A percentile compares a stretch with the other conserved stretches of the same genome.
These are phyloP conservation scores for Myotis yumanensis DNA, from an alignment of 2,113 vertebrate genomes.

Conservation along the genomic window DNA sequence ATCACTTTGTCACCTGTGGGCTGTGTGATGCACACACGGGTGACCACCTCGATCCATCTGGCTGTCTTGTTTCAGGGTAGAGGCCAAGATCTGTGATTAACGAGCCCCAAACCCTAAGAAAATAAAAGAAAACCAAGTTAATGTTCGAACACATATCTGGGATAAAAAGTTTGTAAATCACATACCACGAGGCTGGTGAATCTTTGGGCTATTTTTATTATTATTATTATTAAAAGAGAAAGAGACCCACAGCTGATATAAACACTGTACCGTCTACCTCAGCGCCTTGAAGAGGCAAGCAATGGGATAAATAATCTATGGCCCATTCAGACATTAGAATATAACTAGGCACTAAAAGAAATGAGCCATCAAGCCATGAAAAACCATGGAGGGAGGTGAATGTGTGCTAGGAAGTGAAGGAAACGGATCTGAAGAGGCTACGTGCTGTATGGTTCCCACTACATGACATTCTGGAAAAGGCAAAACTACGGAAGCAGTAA, in stretches of 20 bases:
- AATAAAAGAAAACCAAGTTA: not conserved
- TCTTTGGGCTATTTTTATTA: not conserved
- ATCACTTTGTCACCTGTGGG: not conserved
- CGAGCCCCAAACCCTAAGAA: not conserved
- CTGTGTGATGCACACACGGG: rapidly evolving
- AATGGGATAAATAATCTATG: not conserved
- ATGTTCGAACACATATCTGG: not conserved
- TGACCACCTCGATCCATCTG: not conserved
- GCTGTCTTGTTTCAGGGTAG: not conserved
- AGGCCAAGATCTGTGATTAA: not conserved
- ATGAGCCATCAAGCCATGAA: not conserved
- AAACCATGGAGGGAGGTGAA: not conserved
- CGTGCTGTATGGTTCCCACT: rapidly evolving
- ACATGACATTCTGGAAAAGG: not conserved
- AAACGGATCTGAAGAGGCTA: not conserved
- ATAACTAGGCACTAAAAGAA: not conserved
- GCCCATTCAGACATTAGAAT: not conserved
- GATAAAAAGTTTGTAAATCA: not conserved
- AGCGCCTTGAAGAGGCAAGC: not conserved
- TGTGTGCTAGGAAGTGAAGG: rapidly evolving
- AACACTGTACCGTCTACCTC: not conserved
- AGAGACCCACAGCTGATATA: not conserved
- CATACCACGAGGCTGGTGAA: rapidly evolving
- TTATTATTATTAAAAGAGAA: not conserved
- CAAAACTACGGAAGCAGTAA: not conserved